Evolutionary conservation across 2,888 invertebrate genomes (phyloP), one percentile per base, ranked within the genome.

Genomic region (Acronicta psi): DNA sequence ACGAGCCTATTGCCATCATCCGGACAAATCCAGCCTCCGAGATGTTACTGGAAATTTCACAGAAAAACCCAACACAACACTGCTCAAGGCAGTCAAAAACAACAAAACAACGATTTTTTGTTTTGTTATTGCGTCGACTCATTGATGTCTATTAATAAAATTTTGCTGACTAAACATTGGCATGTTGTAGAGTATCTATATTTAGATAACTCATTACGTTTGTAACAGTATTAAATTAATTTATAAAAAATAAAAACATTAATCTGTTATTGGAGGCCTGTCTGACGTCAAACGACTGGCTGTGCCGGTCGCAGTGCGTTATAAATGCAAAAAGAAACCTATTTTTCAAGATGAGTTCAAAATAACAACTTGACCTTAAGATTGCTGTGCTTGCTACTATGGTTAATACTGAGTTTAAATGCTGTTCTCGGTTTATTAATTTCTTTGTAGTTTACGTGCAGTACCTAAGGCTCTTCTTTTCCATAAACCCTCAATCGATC

Each of bases 251-350:
- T 10, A 14, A 31, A 34, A 34, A n/a, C 34, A 34, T 31, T 13
- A 13, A 14, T 5, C 13, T 0, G 14, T 43, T 8, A 34, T n/a
- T 46, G 42, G 34, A 11, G 14, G 3, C n/a, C 10, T 2, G 6
- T 14, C 4, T 67, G 69, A 67, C 69, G 70, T 67, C 69, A 67
- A 57, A 0, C 2, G 40, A 53, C 64, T 44, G 38, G 56, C 18
- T 57, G 23, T 47, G 51, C 62, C 31, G 47, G 44, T 49, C 8
- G 11, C 25, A 11, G 20, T 37, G 18, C 5, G 23, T 17, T 34
- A 0, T 1, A 8, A n/a, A 34, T 23, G 20, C 11, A 20, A 37
- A 16, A 50, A 18, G 11, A 13, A 52, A 10, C 17, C 11, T n/a
- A n/a, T n/a, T 44, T 29, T 16, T 51, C 31, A 29, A 3, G 20